These are phyloP conservation scores for Dryocosmus kuriphilus DNA, from an alignment of 2,888 invertebrate species.

Conservation along the genomic window DNA sequence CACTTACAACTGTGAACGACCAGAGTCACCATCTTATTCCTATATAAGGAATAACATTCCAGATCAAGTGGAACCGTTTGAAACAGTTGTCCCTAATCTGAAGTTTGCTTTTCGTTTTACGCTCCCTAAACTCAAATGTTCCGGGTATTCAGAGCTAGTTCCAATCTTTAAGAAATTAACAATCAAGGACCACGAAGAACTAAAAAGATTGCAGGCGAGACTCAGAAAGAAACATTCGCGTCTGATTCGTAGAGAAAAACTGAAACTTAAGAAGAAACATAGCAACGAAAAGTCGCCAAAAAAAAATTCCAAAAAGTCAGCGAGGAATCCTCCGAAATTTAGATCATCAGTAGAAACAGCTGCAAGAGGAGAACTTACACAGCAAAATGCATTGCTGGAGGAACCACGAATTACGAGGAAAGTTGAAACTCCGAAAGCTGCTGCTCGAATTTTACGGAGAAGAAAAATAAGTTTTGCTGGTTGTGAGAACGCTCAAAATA, in stretches of 20 bases:
- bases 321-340: not conserved
- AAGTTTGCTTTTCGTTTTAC: not conserved
- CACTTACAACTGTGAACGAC: not conserved
- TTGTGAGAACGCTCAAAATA: not conserved
- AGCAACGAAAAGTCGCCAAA: not conserved
- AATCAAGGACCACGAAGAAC: not conserved
- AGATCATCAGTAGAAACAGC: not conserved
- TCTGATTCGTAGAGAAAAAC: not conserved
- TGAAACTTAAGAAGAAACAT: not conserved
- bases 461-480: not conserved
- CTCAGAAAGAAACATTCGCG: no score
- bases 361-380: not conserved
- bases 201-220: not conserved
- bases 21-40: not conserved
- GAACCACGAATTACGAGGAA: not conserved
- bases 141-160: not conserved
- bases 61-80: constrained; percentile 17
- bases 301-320: not conserved
- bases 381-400: not conserved
- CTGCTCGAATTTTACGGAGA: not conserved
- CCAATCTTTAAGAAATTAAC: not conserved
- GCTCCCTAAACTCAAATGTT: not conserved
- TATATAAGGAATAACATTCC: constrained; percentile 5
- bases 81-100: not conserved
- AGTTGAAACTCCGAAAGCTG: not conserved